phyloP scores from a whole-genome alignment of 2,113 vertebrate genomes.

The Aepyceros melampus region DNA sequence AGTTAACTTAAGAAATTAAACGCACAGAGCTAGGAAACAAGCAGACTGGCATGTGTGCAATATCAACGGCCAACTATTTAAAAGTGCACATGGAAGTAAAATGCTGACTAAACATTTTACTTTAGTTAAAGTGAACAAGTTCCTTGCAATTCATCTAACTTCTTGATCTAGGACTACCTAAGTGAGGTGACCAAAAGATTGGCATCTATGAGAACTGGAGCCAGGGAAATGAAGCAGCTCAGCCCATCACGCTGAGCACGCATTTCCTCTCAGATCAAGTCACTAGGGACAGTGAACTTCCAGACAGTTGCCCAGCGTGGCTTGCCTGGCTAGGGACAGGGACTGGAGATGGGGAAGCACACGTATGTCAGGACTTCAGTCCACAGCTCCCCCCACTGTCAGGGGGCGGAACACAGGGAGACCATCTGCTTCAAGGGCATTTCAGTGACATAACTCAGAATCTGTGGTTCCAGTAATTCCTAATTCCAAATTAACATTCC shows the following conservation, averaged over 20 bases:
- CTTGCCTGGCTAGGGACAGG: not conserved
- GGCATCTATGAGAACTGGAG: not conserved
- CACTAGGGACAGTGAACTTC: not conserved
- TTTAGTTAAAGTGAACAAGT: not conserved
- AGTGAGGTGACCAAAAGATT: not conserved
- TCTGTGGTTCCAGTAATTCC: not conserved
- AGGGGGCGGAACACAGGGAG: not conserved
- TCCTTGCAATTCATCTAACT: not conserved
- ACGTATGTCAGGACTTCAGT: not conserved
- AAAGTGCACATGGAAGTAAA: not conserved
- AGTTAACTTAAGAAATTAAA: not conserved
- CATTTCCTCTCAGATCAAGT: not conserved
- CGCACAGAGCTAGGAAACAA: not conserved
- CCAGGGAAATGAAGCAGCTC: not conserved
- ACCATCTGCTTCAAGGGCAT: not conserved
- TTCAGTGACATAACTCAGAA: not conserved
- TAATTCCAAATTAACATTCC: slow-evolving; percentile 1
- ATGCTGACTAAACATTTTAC: not conserved
- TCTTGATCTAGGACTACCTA: not conserved
- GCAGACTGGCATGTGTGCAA: not conserved
- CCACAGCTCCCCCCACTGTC: not conserved
- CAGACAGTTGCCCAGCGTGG: not conserved
- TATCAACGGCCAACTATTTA: not conserved
- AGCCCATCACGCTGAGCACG: not conserved
- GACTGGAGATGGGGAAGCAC: not conserved